Conservation (phyloP, 2,797 vertebrate genomes). For the Lepilemur ruficaudatus region DNA sequence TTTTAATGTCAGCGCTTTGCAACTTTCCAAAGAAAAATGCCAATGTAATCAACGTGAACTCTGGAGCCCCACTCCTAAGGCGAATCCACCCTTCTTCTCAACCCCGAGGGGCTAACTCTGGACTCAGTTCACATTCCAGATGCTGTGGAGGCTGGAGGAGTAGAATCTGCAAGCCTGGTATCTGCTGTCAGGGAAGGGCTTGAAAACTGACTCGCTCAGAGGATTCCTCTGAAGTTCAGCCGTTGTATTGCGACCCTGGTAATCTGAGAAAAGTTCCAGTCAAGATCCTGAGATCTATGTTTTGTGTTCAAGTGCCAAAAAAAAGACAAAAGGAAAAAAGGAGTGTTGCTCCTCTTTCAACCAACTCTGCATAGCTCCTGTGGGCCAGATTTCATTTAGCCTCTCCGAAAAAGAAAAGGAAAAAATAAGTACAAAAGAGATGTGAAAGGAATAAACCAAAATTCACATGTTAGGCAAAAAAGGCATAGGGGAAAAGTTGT, state of each 20-base stretch:
- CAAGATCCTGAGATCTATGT: background rate
- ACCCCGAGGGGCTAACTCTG: background rate
- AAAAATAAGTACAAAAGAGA: background rate
- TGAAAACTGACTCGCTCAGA: background rate
- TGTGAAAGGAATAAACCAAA: background rate
- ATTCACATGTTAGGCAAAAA: background rate
- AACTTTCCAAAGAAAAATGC: conserved; percentile 68
- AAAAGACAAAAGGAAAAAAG: background rate
- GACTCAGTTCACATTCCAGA: background rate
- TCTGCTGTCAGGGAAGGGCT: background rate
- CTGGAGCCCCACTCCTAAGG: conserved; percentile 26
- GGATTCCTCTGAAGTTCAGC: background rate
- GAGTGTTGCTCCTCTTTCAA: background rate
- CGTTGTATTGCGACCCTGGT: background rate
- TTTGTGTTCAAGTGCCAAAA: background rate
- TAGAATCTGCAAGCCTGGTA: background rate
- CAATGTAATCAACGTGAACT: conserved; percentile 70
- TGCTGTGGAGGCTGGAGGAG: background rate
- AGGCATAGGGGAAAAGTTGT: background rate
- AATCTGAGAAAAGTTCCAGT: background rate
- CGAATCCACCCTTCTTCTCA: background rate
- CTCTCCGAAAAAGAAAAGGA: background rate
- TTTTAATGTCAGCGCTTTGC: conserved; percentile 69
- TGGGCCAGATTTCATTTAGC: background rate
- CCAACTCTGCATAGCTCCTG: background rate